phyloP scores from a whole-genome alignment of 2,113 vertebrate species.

The Edolisoma coerulescens region DNA sequence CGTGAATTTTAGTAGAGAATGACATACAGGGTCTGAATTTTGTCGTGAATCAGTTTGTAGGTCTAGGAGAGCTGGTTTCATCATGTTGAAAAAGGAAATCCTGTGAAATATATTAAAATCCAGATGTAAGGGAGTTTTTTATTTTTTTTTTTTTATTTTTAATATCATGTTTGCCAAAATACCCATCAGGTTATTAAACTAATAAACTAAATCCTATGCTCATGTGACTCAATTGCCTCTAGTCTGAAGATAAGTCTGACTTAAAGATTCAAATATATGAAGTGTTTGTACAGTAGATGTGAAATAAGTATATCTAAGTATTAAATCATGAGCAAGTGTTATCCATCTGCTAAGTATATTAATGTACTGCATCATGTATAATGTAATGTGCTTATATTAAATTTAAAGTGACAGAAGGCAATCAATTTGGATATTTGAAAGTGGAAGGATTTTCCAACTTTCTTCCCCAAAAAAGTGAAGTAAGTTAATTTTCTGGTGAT shows the following conservation, averaged over 20 bases:
- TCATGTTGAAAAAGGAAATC: conserved; percentile 33
- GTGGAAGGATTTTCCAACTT: neutral
- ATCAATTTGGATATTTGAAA: conserved; percentile 3
- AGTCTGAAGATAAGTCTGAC: conserved; percentile 48
- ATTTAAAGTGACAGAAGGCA: conserved; percentile 36
- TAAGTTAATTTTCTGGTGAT: neutral
- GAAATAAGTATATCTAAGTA: conserved; percentile 25
- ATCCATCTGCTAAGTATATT: conserved; percentile 61
- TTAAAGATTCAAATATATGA: conserved; percentile 54
- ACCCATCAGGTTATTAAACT: conserved; percentile 50
- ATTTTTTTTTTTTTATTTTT: neutral
- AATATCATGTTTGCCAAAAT: conserved; percentile 47
- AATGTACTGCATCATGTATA: conserved; percentile 21
- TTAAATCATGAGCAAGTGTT: conserved; percentile 17
- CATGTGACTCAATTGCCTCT: conserved; percentile 32
- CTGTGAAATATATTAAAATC: conserved; percentile 58
- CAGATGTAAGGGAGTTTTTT: neutral
- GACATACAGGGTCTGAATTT: neutral
- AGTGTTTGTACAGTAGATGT: conserved; percentile 49
- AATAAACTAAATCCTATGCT: conserved; percentile 49
- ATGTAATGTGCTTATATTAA: neutral
- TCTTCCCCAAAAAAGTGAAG: neutral
- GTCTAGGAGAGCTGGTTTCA: neutral
- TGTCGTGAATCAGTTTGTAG: neutral
- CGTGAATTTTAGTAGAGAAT: neutral